phyloP scores from a whole-genome alignment of 2,797 vertebrate genomes.

The Hippoglossus hippoglossus region DNA sequence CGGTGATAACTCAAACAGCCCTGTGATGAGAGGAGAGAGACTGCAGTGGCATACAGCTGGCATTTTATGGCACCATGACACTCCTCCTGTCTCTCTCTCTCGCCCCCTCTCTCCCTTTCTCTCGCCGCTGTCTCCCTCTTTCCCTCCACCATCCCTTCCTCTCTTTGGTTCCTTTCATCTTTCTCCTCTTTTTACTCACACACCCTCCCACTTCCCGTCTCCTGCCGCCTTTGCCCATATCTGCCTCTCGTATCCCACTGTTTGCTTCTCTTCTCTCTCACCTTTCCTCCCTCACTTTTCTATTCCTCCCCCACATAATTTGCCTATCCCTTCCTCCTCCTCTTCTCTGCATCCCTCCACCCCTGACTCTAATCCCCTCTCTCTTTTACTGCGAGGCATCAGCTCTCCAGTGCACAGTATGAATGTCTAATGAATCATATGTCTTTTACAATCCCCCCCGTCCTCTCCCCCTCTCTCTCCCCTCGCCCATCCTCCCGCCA shows the following conservation, averaged over 20 bases:
- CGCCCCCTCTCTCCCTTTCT: slow-evolving; percentile 1
- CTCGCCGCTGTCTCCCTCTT: slow-evolving; percentile 26
- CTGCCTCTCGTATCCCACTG: slow-evolving; percentile 13
- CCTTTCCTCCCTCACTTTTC: slow-evolving; percentile 23
- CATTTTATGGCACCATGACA: slow-evolving; percentile 70
- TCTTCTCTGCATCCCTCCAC: not conserved
- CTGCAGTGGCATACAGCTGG: slow-evolving; percentile 73
- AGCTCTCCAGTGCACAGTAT: slow-evolving; percentile 56
- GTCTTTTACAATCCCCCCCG: slow-evolving; percentile 65
- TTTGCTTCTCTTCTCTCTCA: slow-evolving; percentile 24
- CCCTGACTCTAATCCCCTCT: slow-evolving; percentile 40
- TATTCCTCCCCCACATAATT: slow-evolving; percentile 25
- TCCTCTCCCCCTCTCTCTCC: not conserved
- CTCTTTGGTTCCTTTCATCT: slow-evolving; percentile 6
- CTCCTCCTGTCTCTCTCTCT: slow-evolving; percentile 38
- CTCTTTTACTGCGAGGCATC: slow-evolving; percentile 58
- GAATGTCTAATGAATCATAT: slow-evolving; percentile 73
- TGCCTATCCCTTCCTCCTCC: slow-evolving; percentile 1
- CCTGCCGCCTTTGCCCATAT: not conserved
- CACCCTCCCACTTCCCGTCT: slow-evolving; percentile 5
- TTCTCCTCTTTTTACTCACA: not conserved
- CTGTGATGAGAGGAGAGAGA: slow-evolving; percentile 62
- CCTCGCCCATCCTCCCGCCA: not conserved
- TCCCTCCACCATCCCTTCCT: slow-evolving; percentile 6
- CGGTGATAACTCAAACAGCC: slow-evolving; percentile 61